Percentiles rank a stretch among this genome's conserved stretches.
These are phyloP conservation scores for Psilopogon haemacephalus DNA, from an alignment of 2,113 vertebrate species.

Conservation along the genomic window DNA sequence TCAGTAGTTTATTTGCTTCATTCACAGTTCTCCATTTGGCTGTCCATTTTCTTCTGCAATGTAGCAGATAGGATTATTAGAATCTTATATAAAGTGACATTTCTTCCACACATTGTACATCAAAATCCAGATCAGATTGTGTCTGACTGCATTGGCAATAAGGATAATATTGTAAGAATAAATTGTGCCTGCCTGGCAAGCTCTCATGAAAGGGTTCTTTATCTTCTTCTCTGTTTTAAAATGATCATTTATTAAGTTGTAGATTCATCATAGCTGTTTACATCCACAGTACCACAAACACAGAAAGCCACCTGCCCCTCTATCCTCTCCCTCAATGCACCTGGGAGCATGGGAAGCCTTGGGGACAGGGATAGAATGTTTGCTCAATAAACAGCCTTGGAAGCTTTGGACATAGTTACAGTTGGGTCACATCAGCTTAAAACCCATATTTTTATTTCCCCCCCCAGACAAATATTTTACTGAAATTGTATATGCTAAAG, in stretches of 20 bases:
- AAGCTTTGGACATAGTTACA: neutral
- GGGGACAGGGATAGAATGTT: neutral
- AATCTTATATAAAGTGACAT: neutral
- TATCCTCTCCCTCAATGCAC: neutral
- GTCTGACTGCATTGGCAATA: neutral
- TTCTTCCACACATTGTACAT: neutral
- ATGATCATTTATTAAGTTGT: neutral
- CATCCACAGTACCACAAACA: neutral
- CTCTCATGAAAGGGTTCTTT: neutral
- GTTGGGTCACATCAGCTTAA: neutral
- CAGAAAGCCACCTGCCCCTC: neutral
- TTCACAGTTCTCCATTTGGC: neutral
- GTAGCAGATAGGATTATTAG: neutral
- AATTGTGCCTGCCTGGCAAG: neutral
- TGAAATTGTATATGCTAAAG: neutral
- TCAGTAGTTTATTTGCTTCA: neutral
- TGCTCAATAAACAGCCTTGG: neutral
- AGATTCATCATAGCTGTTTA: neutral
- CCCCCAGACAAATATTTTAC: neutral
- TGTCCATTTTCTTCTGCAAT: neutral
- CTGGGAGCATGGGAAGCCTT: neutral
- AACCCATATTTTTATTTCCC: neutral
- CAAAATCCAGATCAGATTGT: neutral
- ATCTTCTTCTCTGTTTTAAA: neutral
- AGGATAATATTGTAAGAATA: neutral